phyloP scores from a whole-genome alignment of 2,113 vertebrate species.

The Bos indicus region DNA sequence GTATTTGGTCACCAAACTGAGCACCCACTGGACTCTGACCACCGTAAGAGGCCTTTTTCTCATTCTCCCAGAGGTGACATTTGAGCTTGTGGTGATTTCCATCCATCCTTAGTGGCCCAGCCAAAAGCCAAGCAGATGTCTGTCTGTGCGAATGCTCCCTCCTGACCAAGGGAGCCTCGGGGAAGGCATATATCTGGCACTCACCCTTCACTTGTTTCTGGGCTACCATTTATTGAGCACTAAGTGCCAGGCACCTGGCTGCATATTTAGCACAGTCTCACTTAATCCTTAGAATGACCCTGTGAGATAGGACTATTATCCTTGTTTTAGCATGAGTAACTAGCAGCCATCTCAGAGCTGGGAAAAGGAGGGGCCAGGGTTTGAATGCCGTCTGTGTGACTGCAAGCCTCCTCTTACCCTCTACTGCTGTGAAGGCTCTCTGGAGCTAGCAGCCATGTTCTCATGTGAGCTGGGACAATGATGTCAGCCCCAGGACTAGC shows the following conservation, averaged over 20 bases:
- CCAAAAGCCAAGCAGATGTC: background rate
- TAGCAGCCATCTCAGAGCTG: background rate
- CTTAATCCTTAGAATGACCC: background rate
- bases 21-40: background rate
- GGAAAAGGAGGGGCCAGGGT: background rate
- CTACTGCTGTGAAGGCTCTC: background rate
- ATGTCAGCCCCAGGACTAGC: background rate
- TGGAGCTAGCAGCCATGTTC: accelerated
- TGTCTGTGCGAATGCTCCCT: background rate
- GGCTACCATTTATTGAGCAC: background rate
- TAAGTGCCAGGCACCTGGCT: background rate
- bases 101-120: background rate
- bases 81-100: background rate
- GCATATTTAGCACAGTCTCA: background rate
- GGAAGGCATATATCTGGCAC: background rate
- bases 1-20: background rate
- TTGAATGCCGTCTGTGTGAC: background rate
- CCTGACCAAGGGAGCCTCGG: background rate
- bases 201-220: background rate
- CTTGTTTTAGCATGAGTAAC: background rate
- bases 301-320: background rate
- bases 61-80: background rate
- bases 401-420: background rate
- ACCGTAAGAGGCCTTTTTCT: background rate
- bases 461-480: background rate